Conservation (phyloP, 2,113 vertebrate genomes). For the Phalacrocorax carbo region DNA sequence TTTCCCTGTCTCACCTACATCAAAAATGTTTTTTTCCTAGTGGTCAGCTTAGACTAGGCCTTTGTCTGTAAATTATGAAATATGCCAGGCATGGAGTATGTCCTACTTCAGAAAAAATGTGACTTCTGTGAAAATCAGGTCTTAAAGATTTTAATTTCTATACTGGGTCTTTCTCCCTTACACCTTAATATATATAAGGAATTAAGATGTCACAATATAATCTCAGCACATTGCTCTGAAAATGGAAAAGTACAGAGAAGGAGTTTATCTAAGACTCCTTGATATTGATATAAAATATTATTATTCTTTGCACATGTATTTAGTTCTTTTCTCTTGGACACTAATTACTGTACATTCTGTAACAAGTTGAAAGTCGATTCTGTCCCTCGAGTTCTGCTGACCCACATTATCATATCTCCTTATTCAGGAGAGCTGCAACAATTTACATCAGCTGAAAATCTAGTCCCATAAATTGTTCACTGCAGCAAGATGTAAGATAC, state of each 20-base stretch:
- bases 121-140: background rate
- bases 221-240: background rate
- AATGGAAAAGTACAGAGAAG: background rate
- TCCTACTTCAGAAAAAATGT: background rate
- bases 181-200: background rate
- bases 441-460: conserved; percentile 14
- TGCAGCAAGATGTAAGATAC: background rate
- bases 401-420: background rate
- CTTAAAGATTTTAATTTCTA: background rate
- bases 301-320: background rate
- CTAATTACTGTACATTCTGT: background rate
- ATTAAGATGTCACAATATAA: background rate
- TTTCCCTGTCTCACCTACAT: background rate
- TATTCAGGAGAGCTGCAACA: background rate
- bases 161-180: background rate
- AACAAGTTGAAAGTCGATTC: background rate
- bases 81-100: background rate
- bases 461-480: background rate
- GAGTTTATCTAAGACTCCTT: background rate
- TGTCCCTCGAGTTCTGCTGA: conserved; percentile 14
- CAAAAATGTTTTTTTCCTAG: background rate
- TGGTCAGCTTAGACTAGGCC: background rate
- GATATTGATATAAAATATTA: background rate
- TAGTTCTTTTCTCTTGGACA: background rate
- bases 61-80: background rate